Evolutionary conservation across 2,797 vertebrate species (phyloP).

Genomic region (Trachurus trachurus): DNA sequence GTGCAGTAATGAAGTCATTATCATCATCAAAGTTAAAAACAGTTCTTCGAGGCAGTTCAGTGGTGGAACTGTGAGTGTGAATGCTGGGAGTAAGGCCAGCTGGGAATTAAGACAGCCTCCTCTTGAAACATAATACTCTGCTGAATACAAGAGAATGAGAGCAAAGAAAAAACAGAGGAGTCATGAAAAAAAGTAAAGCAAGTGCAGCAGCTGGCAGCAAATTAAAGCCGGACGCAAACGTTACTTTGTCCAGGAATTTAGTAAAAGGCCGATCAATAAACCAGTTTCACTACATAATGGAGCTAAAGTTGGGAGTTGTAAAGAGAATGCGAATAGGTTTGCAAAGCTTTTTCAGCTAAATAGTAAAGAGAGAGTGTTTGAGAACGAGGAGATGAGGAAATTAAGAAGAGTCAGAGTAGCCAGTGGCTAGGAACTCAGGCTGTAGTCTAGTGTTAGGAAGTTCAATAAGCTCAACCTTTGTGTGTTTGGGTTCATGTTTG

Average conservation of each 20-base stretch:
- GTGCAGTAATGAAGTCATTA: not conserved
- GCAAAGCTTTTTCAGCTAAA: too few species aligned
- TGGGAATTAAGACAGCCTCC: slow-evolving; percentile 7
- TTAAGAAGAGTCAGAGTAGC: too few species aligned
- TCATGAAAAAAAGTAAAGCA: not conserved
- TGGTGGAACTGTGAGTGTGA: not conserved
- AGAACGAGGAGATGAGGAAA: too few species aligned
- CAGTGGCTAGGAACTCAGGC: too few species aligned
- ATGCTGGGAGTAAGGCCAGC: not conserved
- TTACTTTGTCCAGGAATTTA: not conserved
- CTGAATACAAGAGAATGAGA: slow-evolving; percentile 4
- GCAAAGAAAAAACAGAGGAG: not conserved
- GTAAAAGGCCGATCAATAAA: not conserved
- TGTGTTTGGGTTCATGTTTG: too few species aligned
- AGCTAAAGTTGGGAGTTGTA: too few species aligned
- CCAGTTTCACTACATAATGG: not conserved
- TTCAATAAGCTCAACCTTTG: too few species aligned
- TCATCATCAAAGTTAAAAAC: slow-evolving; percentile 1
- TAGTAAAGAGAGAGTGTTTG: too few species aligned
- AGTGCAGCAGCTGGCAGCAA: slow-evolving; percentile 10
- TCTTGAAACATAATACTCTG: not conserved
- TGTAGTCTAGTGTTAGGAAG: too few species aligned
- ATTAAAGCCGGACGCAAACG: not conserved
- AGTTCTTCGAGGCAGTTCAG: slow-evolving; percentile 5
- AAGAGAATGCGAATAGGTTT: too few species aligned